Base-by-base conservation (phyloP, 2,797 vertebrate species). In the Urophycis tenuis region DNA sequence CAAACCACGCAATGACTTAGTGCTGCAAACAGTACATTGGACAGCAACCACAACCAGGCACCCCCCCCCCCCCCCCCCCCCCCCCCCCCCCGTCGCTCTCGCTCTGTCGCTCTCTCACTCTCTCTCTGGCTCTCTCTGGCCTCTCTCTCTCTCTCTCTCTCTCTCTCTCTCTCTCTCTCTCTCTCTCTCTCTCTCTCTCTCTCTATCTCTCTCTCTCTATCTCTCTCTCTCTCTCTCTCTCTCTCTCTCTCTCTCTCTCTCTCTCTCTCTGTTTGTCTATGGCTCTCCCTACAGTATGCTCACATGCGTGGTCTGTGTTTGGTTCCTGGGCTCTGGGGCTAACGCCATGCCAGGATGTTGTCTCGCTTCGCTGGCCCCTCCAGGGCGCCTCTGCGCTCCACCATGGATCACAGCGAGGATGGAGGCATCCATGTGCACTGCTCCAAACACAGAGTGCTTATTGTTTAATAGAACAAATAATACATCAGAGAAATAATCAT, bases 161-260 rank as follows among this genome's bases (percentile, higher is more conserved):
- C 39, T 41, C 39, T 41, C 39, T 41, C 39, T 41, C 39, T 41
- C 39, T 41, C 39, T 41, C 39, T 36, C 39, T 41, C 39, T 41
- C 39, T 41, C 39, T 41, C 39, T 41, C 39, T 12, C 39, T 41
- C 39, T 41, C 39, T 41, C 39, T 41, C 39, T 36, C 39, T 41
- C 39, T 41, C 39, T 41, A 6, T 41, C 39, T 12, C 39, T 41
- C 39, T 12, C 5, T 41, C 39, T 45, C 36, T 82, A 41, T 11
- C 34, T 67, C 30, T 15, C 30, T 25, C 30, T 25, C 67, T 31
- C 9, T 11, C 7, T n/a, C 22, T 70, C 29, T 9, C 72, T 74
- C 31, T 60, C 45, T 74, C 19, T 35, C 70, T 53, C 29, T 83
- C 77, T 36, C 19, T 67, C 32, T 75, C 31, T 35, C 25, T 83